Evolutionary conservation across 2,888 invertebrate genomes (phyloP), one percentile per base, ranked within the genome.

Genomic region (Thyatira batis): DNA sequence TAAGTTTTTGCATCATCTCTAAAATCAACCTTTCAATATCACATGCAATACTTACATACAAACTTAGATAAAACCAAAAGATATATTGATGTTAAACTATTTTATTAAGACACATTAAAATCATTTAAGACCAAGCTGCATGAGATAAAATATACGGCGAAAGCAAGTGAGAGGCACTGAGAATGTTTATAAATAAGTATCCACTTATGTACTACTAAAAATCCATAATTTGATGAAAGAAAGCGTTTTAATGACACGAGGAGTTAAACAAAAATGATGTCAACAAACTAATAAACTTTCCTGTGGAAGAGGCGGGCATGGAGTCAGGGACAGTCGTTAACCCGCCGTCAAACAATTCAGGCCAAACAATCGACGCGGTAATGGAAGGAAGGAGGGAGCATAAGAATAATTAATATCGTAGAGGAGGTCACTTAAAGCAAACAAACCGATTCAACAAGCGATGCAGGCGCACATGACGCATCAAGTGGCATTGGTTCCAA

Each of bases 271-370:
- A n/a, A 68, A 80, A 75, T 67, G 67, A 69, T 77, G 80, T 76
- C 78, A 80, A 82, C 69, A 82, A 78, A 78, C 76, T 80, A 78
- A 84, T 77, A 80, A 79, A 80, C 73, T 81, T 74, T 78, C 77
- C 67, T 71, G 57, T 71, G 75, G 76, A 78, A 73, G 70, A 73
- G 58, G 55, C 62, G 69, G 64, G 61, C 63, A 69, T 69, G 74
- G 74, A 85, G 86, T 84, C 87, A 85, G 79, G 83, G 85, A 65
- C 87, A 85, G 83, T 80, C 86, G 71, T 85, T 86, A 84, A 87
- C 87, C 86, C 79, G 75, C 58, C 64, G 76, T 76, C 69, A 77
- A 84, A 85, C 85, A 84, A 85, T 85, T 82, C 79, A 82, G 85
- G 82, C 67, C 85, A 82, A 78, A 80, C 82, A 82, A 83, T 84